Evolutionary conservation across 2,888 invertebrate species (phyloP).

Genomic region (Drosophila lacicola): DNA sequence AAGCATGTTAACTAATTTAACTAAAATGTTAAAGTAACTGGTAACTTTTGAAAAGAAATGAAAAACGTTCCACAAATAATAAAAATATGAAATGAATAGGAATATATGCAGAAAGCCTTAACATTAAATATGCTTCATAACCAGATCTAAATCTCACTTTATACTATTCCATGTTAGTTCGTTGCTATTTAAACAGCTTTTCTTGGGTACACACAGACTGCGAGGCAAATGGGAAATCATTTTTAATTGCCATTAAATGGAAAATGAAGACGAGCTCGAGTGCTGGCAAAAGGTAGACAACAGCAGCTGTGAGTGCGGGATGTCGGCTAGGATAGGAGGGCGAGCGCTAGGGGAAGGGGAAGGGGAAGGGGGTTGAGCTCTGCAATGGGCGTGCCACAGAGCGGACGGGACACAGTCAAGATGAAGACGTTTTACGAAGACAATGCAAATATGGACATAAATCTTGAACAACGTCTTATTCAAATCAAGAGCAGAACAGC

Average conservation of each 20-base stretch:
- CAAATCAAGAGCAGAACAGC: slow-evolving; percentile 57
- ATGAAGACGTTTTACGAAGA: slow-evolving; percentile 59
- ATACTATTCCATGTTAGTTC: background rate
- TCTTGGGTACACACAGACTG: slow-evolving; percentile 29
- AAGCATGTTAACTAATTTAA: no score
- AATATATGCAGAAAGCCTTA: no score
- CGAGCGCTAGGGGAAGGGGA: background rate
- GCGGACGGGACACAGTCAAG: slow-evolving; percentile 26
- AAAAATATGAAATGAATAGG: no score
- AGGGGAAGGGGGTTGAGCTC: background rate
- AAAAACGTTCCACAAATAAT: no score
- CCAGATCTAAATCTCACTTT: background rate
- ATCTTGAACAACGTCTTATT: slow-evolving; percentile 62
- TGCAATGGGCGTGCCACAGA: slow-evolving; percentile 42
- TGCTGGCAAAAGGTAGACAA: slow-evolving; percentile 34
- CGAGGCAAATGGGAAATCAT: slow-evolving; percentile 47
- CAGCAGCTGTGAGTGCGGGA: background rate
- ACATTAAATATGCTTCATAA: no score
- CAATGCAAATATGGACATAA: slow-evolving; percentile 78
- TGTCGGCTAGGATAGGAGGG: background rate
- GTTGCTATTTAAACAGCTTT: slow-evolving; percentile 13
- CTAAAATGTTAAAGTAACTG: no score
- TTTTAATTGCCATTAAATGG: slow-evolving; percentile 66
- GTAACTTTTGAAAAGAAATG: no score
- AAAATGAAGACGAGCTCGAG: slow-evolving; percentile 34